Evolutionary conservation across 2,797 vertebrate genomes (phyloP), one percentile per base, ranked within the genome.

Genomic region (Pseudocheirus occidentalis): DNA sequence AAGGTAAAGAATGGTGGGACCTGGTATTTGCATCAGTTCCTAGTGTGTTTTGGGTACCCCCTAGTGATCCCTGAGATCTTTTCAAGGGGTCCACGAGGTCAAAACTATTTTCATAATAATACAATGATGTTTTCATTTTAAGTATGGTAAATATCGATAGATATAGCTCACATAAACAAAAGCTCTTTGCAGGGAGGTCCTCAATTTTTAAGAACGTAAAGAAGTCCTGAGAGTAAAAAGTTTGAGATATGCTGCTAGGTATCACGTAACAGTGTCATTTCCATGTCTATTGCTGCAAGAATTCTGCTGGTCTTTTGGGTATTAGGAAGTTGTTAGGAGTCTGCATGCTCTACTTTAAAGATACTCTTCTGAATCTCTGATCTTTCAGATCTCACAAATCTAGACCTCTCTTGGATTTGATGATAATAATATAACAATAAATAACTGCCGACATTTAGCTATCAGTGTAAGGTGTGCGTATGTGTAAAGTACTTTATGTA

Each of bases 11-110:
- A 54, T 93, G 81, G 56, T 95, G 16, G n/a, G 58, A 90, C 46
- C 87, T 96, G 53, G 73, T 34, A 40, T 81, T 81, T 81, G 66
- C n/a, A 87, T 27, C 40, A 18, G 3, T 81, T 81, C n/a, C 1
- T 46, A 50, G 21, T 87, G 73, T 87, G 40, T 87, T 87, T 40
- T 50, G 40, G 73, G 40, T 2, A 87, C 73, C 73, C 94, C 89
- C 10, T 66, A 13, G 53, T 95, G 92, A 96, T 95, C 59, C 96
- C 31, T 96, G 92, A 94, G 91, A 92, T 13, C 50, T 94, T 55
- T 95, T 97, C 56, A 92, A 52, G 21, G 40, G 40, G n/a, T 46
- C 24, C 24, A 50, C 11, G 9, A 87, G 40, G 40, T 50, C 3
- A 50, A 87, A 87, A 50, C 73, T 46, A 14, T 66, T 81, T 87